These are phyloP conservation scores for Siniperca undulata DNA, from an alignment of 2,797 vertebrate species.

Conservation along the genomic window DNA sequence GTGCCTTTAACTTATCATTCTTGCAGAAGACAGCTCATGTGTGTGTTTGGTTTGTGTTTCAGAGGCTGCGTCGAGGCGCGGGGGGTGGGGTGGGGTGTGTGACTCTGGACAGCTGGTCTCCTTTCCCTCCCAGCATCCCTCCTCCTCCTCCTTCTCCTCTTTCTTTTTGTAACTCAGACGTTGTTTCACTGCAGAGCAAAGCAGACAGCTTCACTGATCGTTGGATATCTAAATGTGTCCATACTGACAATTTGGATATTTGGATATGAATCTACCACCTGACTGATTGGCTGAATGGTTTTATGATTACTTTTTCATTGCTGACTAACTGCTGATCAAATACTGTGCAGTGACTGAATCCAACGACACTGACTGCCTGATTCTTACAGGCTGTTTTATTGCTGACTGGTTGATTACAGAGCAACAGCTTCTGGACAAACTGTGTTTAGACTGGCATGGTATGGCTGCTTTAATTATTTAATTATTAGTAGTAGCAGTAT, in stretches of 20 bases:
- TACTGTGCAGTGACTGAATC: not conserved
- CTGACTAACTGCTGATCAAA: not conserved
- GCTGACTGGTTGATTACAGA: not conserved
- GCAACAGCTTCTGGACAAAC: not conserved
- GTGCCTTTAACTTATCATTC: conserved; percentile 32
- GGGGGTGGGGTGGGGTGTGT: not conserved
- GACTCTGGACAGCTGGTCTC: conserved; percentile 50
- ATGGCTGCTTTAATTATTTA: not conserved
- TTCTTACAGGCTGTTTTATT: not conserved
- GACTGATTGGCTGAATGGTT: not conserved
- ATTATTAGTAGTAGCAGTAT: not conserved
- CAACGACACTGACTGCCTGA: not conserved
- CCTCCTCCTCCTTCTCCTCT: not conserved
- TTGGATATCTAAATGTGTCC: conserved; percentile 1
- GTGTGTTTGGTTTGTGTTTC: not conserved
- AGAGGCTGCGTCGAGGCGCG: not conserved
- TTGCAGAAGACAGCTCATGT: not conserved
- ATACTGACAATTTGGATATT: not conserved
- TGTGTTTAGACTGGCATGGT: conserved; percentile 1
- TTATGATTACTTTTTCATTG: not conserved
- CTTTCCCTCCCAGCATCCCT: conserved; percentile 40
- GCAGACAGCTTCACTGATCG: not conserved
- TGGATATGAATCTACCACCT: not conserved
- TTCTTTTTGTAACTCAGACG: not conserved
- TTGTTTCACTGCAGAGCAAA: not conserved